Conservation (phyloP, 2,888 invertebrate genomes). For the Sphaerophoria taeniata region DNA sequence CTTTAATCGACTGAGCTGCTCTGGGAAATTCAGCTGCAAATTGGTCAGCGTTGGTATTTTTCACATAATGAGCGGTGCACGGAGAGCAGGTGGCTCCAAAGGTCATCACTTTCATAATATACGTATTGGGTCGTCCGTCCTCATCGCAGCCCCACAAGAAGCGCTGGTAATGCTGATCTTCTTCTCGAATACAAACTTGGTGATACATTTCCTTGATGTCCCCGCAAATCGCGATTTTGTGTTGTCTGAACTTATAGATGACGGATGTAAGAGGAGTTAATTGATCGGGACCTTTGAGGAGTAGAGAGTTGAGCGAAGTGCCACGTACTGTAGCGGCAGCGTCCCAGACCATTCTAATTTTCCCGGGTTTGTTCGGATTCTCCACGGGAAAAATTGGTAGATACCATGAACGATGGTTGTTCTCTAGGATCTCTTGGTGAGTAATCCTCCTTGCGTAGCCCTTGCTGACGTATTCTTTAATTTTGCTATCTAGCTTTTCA, state of each 20-base stretch:
- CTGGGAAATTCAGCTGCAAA: constrained; percentile 4
- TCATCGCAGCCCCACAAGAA: constrained; percentile 76
- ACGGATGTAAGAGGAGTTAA: constrained; percentile 77
- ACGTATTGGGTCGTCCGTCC: constrained; percentile 30
- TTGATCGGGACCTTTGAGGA: constrained; percentile 78
- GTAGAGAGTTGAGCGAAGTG: constrained; percentile 75
- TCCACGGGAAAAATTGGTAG: constrained; percentile 76
- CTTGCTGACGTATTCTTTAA: constrained; percentile 61
- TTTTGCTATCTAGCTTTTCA: constrained; percentile 41
- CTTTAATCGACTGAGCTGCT: constrained; percentile 46
- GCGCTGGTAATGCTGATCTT: constrained; percentile 52
- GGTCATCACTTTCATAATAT: constrained; percentile 33
- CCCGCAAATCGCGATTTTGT: constrained; percentile 76
- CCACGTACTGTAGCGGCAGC: constrained; percentile 76
- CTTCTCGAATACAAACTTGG: constrained; percentile 11
- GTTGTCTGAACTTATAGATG: constrained; percentile 78
- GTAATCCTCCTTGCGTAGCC: constrained; percentile 66
- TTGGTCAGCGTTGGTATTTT: constrained; percentile 15
- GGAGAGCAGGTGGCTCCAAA: constrained; percentile 11
- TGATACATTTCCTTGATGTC: constrained; percentile 40
- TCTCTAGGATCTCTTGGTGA: constrained; percentile 49
- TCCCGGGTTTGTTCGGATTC: constrained; percentile 73
- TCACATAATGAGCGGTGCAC: background rate
- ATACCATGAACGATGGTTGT: constrained; percentile 68
- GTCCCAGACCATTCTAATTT: constrained; percentile 76